Base-by-base conservation (phyloP, 1,140 invertebrate species). In the Drosophila trapezifrons region DNA sequence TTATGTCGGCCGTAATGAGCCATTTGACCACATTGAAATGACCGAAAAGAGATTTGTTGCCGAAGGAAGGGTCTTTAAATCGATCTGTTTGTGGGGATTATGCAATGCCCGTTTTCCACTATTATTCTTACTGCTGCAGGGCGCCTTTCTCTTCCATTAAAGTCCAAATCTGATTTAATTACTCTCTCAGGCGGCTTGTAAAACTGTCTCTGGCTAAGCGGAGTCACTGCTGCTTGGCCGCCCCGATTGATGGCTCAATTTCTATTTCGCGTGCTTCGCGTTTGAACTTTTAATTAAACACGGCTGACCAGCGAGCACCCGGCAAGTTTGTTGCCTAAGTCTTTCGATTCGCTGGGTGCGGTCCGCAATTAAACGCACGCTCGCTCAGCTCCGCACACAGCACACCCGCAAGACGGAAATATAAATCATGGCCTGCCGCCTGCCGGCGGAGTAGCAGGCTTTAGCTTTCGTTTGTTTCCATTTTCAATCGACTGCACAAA, bases 401-500 rank as follows among this genome's bases (percentile, higher is more conserved):
- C 20, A 35, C 17, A 47, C 55, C 29, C 27, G 55, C 57, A 47
- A 71, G 46, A 60, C 64, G 54, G 46, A 77, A 59, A 69, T 52
- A 81, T 64, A 81, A 82, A 72, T 58, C 59, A 78, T 58, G 60
- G 55, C 27, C 59, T 58, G 51, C 40, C 56, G 49, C 1, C 25
- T 51, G 47, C 17, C 17, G 20, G 15, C 18, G 12, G 18, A 60
- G 32, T 49, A n/a, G 37, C 27, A n/a, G 20, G 25, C 22, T 74
- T 18, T 35, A 29, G 42, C 29, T 74, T 82, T 73, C 38, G 27
- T 43, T 83, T 65, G 55, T 52, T 70, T 84, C 56, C 54, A 22
- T 70, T 77, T 79, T 69, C 55, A 74, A 74, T 71, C 45, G 58
- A 60, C 63, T 80, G 67, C 64, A 59, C 40, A 83, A 79, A 56